Conservation (phyloP, 2,797 vertebrate species). For the Pseudochaenichthys georgianus region DNA sequence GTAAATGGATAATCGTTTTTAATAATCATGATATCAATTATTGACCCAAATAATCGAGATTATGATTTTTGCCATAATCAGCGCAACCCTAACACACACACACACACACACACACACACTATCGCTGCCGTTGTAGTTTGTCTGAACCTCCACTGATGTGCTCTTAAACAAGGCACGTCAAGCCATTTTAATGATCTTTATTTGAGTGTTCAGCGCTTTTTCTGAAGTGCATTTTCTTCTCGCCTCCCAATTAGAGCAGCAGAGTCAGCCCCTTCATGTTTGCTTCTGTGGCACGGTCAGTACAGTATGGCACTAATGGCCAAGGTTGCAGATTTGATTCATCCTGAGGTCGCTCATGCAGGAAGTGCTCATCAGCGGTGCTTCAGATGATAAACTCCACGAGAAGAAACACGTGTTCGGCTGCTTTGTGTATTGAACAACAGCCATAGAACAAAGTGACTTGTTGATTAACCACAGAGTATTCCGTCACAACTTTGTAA, state of each 20-base stretch:
- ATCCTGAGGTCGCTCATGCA: constrained; percentile 43
- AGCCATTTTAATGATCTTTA: constrained; percentile 66
- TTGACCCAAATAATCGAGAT: too few relatives aligned
- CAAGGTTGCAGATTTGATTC: constrained; percentile 36
- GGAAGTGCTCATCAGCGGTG: constrained; percentile 54
- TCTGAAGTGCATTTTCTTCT: constrained; percentile 39
- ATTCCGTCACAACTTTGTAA: not conserved
- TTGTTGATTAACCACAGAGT: not conserved
- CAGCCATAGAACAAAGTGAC: not conserved
- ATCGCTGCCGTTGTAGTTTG: not conserved
- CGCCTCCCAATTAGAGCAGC: constrained; percentile 58
- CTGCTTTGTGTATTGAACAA: not conserved
- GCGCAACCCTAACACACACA: too few relatives aligned
- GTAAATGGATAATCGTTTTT: too few relatives aligned
- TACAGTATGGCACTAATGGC: constrained; percentile 54
- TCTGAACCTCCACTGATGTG: constrained; percentile 42
- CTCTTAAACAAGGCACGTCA: constrained; percentile 50
- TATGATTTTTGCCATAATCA: too few relatives aligned
- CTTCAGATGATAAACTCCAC: constrained; percentile 32
- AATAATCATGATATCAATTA: too few relatives aligned
- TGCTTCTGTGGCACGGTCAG: constrained; percentile 52
- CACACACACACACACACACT: constrained; percentile 12
- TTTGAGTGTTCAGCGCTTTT: constrained; percentile 32
- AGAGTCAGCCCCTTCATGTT: constrained; percentile 51
- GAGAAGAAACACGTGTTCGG: constrained; percentile 4